Evolutionary conservation across 92 coral and sea anemone species (phyloP).

Genomic region (Epizoanthus ramosus): DNA sequence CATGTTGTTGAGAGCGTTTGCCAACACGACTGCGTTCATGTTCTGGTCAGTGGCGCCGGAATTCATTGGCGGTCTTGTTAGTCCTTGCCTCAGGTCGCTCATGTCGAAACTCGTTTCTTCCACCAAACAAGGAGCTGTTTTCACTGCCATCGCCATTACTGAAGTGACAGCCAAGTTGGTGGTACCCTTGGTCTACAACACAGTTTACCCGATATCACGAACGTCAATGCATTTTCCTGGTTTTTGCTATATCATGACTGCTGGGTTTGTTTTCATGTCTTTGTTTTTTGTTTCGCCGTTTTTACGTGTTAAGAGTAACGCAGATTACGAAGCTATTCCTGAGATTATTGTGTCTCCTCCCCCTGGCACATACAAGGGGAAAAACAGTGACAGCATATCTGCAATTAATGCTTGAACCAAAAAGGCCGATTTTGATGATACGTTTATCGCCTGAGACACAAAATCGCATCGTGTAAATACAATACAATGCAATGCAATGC

Average conservation of each 20-base stretch:
- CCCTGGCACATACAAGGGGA: too few relatives aligned
- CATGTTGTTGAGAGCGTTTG: constrained; percentile 47
- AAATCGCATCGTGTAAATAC: too few relatives aligned
- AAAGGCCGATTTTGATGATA: too few relatives aligned
- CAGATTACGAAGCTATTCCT: background rate
- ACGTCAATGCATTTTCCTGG: constrained; percentile 47
- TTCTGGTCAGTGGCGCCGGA: constrained; percentile 61
- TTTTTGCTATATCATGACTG: constrained; percentile 56
- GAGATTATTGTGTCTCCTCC: too few relatives aligned
- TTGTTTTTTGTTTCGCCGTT: constrained; percentile 39
- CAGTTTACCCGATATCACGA: constrained; percentile 63
- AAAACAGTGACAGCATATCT: too few relatives aligned
- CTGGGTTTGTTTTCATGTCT: constrained; percentile 43
- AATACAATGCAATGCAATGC: too few relatives aligned
- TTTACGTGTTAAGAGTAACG: background rate
- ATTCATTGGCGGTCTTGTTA: constrained; percentile 46
- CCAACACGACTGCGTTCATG: constrained; percentile 56
- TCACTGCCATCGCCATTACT: constrained; percentile 53
- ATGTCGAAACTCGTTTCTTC: constrained; percentile 53
- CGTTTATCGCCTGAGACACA: too few relatives aligned
- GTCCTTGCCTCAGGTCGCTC: constrained; percentile 52
- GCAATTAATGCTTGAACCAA: too few relatives aligned
- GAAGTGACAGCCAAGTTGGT: constrained; percentile 47
- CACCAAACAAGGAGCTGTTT: constrained; percentile 59
- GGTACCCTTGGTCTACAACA: constrained; percentile 45